Conservation (phyloP, 1,140 invertebrate genomes). For the Cherax destructor region DNA sequence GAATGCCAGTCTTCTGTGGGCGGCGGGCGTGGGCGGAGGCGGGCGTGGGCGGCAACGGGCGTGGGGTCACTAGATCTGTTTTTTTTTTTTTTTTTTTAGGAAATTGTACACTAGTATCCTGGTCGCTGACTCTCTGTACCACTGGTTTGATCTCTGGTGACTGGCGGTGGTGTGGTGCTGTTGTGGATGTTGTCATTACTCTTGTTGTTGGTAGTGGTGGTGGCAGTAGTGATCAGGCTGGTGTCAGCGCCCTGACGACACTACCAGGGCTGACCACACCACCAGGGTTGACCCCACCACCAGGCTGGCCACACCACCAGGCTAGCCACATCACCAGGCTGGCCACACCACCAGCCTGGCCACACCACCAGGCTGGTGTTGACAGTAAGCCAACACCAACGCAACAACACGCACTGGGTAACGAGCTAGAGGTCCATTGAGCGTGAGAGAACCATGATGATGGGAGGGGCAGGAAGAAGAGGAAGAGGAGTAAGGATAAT, state of each 20-base stretch:
- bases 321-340: too few species aligned
- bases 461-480: too few species aligned
- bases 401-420: neutral
- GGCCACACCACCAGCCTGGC: neutral
- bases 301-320: too few species aligned
- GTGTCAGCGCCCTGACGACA: too few species aligned
- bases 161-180: neutral
- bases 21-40: conserved; percentile 7
- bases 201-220: neutral
- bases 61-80: conserved; percentile 22
- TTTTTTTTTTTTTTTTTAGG: neutral
- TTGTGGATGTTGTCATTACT: neutral
- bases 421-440: too few species aligned
- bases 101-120: conserved; percentile 27
- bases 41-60: neutral
- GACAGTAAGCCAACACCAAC: neutral
- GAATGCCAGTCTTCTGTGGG: conserved; percentile 16
- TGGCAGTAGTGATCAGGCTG: neutral
- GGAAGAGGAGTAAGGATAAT: neutral
- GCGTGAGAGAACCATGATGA: neutral
- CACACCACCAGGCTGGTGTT: neutral
- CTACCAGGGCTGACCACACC: too few species aligned
- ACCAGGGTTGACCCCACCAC: too few species aligned
- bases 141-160: neutral
- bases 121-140: conserved; percentile 7